Evolutionary conservation across 2,113 vertebrate genomes (phyloP).

Genomic region (Platichthys stellatus): DNA sequence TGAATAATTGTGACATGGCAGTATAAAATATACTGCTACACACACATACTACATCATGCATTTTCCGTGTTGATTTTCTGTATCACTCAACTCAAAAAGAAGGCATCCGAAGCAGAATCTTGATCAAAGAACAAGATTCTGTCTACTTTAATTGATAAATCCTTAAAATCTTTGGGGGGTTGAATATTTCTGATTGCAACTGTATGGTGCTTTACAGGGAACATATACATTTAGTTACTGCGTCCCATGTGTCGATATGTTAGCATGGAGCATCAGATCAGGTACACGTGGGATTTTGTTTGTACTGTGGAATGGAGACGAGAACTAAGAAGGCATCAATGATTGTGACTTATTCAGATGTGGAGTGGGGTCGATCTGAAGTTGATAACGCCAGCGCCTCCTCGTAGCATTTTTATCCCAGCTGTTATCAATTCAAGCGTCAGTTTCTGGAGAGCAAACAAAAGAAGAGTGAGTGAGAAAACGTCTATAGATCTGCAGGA

Average conservation of each 20-base stretch:
- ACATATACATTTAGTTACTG: neutral
- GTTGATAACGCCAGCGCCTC: neutral
- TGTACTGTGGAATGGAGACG: neutral
- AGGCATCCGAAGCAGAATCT: no score
- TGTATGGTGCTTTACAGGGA: no score
- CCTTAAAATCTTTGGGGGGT: no score
- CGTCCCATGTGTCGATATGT: neutral
- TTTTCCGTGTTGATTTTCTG: no score
- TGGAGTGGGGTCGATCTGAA: neutral
- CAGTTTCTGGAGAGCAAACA: slow-evolving; percentile 1
- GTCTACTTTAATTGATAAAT: no score
- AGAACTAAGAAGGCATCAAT: neutral
- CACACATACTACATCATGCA: no score
- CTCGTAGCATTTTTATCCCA: slow-evolving; percentile 2
- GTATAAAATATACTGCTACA: no score
- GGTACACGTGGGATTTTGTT: neutral
- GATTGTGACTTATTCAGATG: neutral
- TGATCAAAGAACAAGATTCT: no score
- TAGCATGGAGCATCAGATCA: neutral
- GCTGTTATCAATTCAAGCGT: neutral
- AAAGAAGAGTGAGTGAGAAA: neutral
- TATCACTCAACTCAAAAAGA: no score
- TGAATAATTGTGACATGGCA: no score
- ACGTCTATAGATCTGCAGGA: neutral
- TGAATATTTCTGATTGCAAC: no score